phyloP scores from a whole-genome alignment of 2,797 vertebrate genomes.

The Diplodus puntazzo region DNA sequence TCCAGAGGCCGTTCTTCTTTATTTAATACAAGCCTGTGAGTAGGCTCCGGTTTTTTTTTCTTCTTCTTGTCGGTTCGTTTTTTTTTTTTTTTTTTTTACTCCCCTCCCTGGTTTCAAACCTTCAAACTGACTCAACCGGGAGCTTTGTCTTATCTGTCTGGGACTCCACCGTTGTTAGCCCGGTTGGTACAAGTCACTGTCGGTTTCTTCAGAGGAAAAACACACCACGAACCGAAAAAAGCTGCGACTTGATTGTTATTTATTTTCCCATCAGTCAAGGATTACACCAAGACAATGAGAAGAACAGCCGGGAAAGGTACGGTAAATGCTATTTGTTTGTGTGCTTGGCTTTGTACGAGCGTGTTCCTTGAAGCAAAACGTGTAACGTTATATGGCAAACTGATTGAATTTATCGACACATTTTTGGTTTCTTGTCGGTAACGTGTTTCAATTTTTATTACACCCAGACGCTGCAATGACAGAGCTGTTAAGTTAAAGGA shows the following conservation, averaged over 20 bases:
- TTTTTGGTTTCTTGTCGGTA: not conserved
- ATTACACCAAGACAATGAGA: conserved; percentile 74
- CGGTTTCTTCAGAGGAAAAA: conserved; percentile 12
- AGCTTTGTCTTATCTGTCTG: conserved; percentile 69
- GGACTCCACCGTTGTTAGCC: conserved; percentile 52
- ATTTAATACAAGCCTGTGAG: conserved; percentile 7
- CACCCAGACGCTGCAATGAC: not conserved
- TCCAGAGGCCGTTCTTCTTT: conserved; percentile 8
- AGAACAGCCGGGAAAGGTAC: conserved; percentile 75
- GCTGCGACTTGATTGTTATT: conserved; percentile 19
- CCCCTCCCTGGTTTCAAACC: conserved; percentile 38
- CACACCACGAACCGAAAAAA: not conserved
- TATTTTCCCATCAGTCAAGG: conserved; percentile 36
- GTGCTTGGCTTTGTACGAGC: not conserved
- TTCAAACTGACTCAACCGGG: conserved; percentile 39
- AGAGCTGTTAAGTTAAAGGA: conserved; percentile 33
- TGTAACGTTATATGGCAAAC: not conserved
- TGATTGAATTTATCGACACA: not conserved
- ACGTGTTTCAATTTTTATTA: not conserved
- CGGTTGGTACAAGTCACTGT: conserved; percentile 13
- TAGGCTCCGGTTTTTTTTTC: conserved; percentile 1
- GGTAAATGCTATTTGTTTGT: conserved; percentile 10
- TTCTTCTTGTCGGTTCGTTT: conserved; percentile 7
- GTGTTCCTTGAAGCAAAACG: conserved; percentile 3
- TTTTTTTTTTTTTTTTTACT: not conserved